A percentile compares a stretch with the other conserved stretches of the same genome.
phyloP scores from a whole-genome alignment of 2,113 vertebrate species.

The Nesoenas mayeri region DNA sequence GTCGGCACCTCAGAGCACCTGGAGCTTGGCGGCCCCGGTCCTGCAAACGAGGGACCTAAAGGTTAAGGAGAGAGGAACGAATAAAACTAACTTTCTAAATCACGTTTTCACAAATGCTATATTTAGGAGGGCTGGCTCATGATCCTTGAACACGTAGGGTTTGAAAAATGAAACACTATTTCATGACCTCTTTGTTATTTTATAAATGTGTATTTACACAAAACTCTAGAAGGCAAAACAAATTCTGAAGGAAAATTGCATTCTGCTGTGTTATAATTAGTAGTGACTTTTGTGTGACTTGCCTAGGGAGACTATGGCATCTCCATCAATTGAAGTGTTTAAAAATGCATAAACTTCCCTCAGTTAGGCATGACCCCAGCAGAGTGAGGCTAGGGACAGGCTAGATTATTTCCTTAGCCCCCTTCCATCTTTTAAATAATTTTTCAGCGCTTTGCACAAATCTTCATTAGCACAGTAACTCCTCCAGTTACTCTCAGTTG shows the following conservation, averaged over 20 bases:
- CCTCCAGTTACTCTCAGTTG: neutral
- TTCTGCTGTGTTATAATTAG: neutral
- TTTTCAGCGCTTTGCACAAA: neutral
- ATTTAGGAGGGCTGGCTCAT: neutral
- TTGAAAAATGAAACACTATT: neutral
- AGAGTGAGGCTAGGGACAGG: neutral
- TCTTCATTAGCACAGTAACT: neutral
- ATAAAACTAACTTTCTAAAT: neutral
- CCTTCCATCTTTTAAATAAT: neutral
- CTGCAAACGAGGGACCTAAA: neutral
- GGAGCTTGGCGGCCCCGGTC: neutral
- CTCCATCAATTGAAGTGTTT: neutral
- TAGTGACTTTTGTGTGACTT: neutral
- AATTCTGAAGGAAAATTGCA: neutral
- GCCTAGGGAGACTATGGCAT: neutral
- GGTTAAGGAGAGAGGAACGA: neutral
- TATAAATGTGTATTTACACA: neutral
- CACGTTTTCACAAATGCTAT: accelerated
- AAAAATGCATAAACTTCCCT: neutral
- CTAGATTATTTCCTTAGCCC: neutral
- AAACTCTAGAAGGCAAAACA: neutral
- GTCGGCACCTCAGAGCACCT: neutral
- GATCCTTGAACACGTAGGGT: accelerated
- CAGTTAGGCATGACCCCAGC: neutral
- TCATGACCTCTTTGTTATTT: accelerated